Evolutionary conservation across 1,140 invertebrate species (phyloP).

Genomic region (Sitobion miscanthi): DNA sequence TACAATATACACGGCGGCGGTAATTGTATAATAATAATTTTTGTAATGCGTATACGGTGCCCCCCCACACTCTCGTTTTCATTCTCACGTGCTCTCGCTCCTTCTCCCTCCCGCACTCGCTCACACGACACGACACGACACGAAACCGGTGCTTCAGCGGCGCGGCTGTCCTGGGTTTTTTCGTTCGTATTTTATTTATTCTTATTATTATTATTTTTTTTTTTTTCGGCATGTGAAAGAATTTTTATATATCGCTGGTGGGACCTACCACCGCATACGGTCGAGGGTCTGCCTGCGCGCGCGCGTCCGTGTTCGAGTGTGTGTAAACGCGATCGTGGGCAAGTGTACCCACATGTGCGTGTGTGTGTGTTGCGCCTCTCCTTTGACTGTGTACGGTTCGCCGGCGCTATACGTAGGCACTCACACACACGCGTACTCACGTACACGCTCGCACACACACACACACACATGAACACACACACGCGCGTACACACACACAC

Average conservation of each 20-base stretch:
- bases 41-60: background rate
- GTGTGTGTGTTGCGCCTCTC: background rate
- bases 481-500: background rate
- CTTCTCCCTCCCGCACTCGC: background rate
- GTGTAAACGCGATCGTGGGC: background rate
- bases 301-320: background rate
- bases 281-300: background rate
- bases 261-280: background rate
- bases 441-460: fast-evolving
- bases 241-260: background rate
- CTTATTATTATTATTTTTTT: background rate
- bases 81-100: background rate
- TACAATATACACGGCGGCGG: conserved; percentile 3
- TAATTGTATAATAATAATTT: conserved; percentile 20
- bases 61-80: background rate
- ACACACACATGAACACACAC: background rate
- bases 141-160: background rate
- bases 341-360: too few relatives aligned
- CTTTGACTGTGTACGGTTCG: conserved; percentile 24
- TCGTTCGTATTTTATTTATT: conserved; percentile 28
- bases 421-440: background rate
- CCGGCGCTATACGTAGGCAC: background rate
- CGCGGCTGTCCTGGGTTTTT: background rate
- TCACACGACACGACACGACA: background rate
- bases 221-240: conserved; percentile 41